Evolutionary conservation across 2,113 vertebrate genomes (phyloP).

Genomic region (Ariopsis seemanni): DNA sequence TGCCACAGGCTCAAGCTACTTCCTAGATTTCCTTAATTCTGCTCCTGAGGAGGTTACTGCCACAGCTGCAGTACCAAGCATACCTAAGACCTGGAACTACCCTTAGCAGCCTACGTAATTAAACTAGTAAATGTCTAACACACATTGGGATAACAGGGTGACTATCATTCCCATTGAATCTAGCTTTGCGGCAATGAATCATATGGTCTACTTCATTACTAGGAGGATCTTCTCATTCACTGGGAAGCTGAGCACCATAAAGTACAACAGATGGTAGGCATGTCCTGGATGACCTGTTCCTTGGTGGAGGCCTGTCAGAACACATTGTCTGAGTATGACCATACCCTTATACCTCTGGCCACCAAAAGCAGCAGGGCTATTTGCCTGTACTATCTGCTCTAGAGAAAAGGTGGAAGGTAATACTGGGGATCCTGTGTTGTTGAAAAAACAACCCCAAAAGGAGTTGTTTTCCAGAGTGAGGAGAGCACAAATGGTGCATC

Average conservation of each 20-base stretch:
- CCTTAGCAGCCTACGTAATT: neutral
- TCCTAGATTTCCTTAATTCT: neutral
- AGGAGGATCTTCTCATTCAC: neutral
- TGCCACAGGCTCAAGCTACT: too few species aligned
- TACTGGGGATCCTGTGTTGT: too few species aligned
- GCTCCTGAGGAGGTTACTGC: too few species aligned
- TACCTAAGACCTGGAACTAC: neutral
- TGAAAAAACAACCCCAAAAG: too few species aligned
- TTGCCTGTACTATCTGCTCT: too few species aligned
- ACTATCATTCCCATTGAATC: neutral
- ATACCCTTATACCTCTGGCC: neutral
- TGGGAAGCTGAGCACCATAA: neutral
- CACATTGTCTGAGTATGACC: neutral
- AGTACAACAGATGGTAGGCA: neutral
- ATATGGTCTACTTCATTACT: too few species aligned
- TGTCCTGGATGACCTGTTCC: neutral
- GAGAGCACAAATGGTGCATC: too few species aligned
- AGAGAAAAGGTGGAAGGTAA: too few species aligned
- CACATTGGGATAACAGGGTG: neutral
- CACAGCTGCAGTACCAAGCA: too few species aligned
- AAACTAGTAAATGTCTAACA: too few species aligned
- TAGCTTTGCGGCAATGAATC: too few species aligned
- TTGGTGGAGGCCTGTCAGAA: neutral
- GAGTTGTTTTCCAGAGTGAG: too few species aligned
- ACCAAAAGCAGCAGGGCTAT: neutral